These are phyloP conservation scores for Corythoichthys haematopterus DNA, from an alignment of 2,113 vertebrate species.

Conservation along the genomic window DNA sequence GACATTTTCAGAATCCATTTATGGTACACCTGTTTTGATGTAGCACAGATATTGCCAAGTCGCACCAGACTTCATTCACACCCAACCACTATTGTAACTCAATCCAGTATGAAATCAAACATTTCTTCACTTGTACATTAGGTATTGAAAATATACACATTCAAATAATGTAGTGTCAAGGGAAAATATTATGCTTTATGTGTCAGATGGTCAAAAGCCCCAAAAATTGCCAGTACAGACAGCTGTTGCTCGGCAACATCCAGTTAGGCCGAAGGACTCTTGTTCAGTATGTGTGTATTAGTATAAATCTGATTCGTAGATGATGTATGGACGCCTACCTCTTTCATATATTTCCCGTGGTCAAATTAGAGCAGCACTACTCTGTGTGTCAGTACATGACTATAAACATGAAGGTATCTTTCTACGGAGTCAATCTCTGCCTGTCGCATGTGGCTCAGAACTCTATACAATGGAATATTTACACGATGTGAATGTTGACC, in stretches of 20 bases:
- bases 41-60: too few species aligned
- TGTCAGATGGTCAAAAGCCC: conserved; percentile 1
- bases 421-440: conserved; percentile 72
- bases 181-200: conserved; percentile 14
- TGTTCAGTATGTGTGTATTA: conserved; percentile 37
- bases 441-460: conserved; percentile 80
- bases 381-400: conserved; percentile 35
- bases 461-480: conserved; percentile 70
- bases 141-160: background rate
- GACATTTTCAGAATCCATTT: too few species aligned
- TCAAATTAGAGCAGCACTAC: conserved; percentile 61
- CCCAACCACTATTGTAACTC: background rate
- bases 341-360: conserved; percentile 73
- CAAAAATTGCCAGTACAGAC: conserved; percentile 14
- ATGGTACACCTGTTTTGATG: too few species aligned
- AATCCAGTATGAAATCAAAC: background rate
- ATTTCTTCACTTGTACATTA: background rate
- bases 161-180: background rate
- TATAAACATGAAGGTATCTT: conserved; percentile 72
- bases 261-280: conserved; percentile 20
- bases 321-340: conserved; percentile 73
- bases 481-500: conserved; percentile 56
- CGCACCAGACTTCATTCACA: too few species aligned
- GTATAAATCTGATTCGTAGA: conserved; percentile 52
- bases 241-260: conserved; percentile 25